Base-by-base conservation (phyloP, 1,140 invertebrate species). In the Nephotettix cincticeps region DNA sequence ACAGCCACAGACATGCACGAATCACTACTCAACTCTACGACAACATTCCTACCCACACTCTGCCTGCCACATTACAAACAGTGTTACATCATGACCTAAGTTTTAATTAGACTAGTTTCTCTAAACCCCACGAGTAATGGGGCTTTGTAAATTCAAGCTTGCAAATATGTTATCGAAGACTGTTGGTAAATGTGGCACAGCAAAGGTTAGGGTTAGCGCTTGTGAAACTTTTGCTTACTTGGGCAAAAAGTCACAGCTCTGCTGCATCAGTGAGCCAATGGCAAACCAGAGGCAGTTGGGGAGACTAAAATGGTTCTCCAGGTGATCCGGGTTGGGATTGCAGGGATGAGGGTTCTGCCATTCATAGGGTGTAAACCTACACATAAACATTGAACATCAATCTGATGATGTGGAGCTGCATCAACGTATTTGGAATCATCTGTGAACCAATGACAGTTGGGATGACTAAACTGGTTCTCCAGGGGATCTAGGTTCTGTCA, bases 221-320 rank as follows among this genome's bases (percentile, higher is more conserved):
- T 61, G 29, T 54, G 4, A 61, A 23, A 17, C 64, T 70, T 27
- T 65, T 43, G 83, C 90, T 90, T 91, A 94, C 93, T 93, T 94
- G 80, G 93, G 93, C 79, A 94, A 83, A 83, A 95, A 92, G 82
- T 95, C 93, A 84, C 91, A 94, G 76, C 93, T 93, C 84, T 95
- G 93, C 80, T 94, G 93, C 92, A 97, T 95, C 72, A 97, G 86
- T 17, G 94, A 95, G 72, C 94, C 95, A 77, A 97, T 94, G 65
- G 94, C 93, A 84, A 97, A 97, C 95, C 95, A 98, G 83, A 97
- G 88, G 82, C 93, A 95, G 84, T 97, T 97, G 76, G 93, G 86
- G 43, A 97, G 83, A 56, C 92, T 95, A 82, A 97, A 96, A 80
- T 95, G 92, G 81, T 96, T 97, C 81, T 95, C 92, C 81, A 89